Evolutionary conservation across 2,113 vertebrate species (phyloP).

Genomic region (Laterallus jamaicensis): DNA sequence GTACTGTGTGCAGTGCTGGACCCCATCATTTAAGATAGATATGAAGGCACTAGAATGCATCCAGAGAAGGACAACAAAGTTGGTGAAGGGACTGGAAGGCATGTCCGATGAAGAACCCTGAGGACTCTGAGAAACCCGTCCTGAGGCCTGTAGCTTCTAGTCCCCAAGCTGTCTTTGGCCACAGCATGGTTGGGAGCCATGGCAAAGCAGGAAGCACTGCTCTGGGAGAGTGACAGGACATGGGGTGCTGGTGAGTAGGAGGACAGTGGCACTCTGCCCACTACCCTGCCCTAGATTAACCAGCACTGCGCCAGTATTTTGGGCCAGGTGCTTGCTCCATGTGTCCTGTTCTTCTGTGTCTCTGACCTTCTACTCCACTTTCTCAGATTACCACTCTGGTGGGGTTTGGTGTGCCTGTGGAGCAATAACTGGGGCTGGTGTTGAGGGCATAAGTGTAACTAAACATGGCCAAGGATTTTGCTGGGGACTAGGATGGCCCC

Average conservation of each 20-base stretch:
- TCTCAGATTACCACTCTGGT: neutral
- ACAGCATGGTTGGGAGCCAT: neutral
- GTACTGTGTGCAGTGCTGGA: neutral
- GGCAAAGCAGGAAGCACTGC: neutral
- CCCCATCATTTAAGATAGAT: too few species aligned
- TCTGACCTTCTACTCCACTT: neutral
- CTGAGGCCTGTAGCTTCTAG: neutral
- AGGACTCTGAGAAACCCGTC: neutral
- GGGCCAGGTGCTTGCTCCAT: neutral
- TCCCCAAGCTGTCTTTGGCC: neutral
- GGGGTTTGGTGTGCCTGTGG: neutral
- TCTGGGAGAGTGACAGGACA: neutral
- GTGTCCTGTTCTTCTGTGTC: neutral
- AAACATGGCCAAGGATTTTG: rapidly evolving
- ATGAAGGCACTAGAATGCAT: neutral
- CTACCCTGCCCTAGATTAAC: neutral
- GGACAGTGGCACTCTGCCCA: neutral
- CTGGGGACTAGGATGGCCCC: neutral
- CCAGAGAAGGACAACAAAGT: neutral
- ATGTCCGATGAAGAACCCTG: neutral
- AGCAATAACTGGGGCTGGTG: neutral
- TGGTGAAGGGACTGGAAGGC: neutral
- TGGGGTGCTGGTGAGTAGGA: rapidly evolving
- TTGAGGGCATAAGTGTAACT: neutral
- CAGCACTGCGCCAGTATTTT: neutral